Evolutionary conservation across 2,797 vertebrate species (phyloP).

Genomic region (Selene dorsalis): DNA sequence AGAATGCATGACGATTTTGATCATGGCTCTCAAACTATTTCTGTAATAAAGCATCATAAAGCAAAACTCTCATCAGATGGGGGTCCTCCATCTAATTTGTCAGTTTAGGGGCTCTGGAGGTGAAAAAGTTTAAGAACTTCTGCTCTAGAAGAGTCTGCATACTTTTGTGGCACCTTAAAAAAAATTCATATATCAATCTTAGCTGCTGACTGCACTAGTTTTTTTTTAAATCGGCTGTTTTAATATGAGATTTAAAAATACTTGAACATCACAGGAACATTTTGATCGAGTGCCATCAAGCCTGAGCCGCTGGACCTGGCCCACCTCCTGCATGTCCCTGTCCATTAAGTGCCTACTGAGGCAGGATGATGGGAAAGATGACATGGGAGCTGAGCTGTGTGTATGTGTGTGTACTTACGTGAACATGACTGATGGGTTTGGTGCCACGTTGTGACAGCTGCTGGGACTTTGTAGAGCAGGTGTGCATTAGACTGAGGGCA

Average conservation of each 20-base stretch:
- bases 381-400: slow-evolving; percentile 1
- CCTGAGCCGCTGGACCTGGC: slow-evolving; percentile 6
- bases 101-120: too few species aligned
- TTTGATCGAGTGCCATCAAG: slow-evolving; percentile 1
- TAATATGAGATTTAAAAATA: not conserved
- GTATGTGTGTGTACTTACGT: slow-evolving; percentile 23
- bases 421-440: slow-evolving; percentile 65
- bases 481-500: slow-evolving; percentile 65
- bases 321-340: slow-evolving; percentile 6
- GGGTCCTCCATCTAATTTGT: too few species aligned
- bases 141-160: not conserved
- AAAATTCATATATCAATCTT: not conserved
- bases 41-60: too few species aligned
- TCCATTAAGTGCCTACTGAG: slow-evolving; percentile 51
- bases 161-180: not conserved
- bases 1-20: too few species aligned
- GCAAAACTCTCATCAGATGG: too few species aligned
- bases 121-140: too few species aligned
- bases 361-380: slow-evolving; percentile 31
- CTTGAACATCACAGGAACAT: not conserved
- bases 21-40: too few species aligned
- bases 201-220: not conserved
- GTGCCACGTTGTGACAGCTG: slow-evolving; percentile 57
- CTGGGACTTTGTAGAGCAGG: slow-evolving; percentile 55
- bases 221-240: not conserved